Evolutionary conservation across 53 echinoderm and acorn worm species (phyloP).

Genomic region (Glandiceps talaboti): DNA sequence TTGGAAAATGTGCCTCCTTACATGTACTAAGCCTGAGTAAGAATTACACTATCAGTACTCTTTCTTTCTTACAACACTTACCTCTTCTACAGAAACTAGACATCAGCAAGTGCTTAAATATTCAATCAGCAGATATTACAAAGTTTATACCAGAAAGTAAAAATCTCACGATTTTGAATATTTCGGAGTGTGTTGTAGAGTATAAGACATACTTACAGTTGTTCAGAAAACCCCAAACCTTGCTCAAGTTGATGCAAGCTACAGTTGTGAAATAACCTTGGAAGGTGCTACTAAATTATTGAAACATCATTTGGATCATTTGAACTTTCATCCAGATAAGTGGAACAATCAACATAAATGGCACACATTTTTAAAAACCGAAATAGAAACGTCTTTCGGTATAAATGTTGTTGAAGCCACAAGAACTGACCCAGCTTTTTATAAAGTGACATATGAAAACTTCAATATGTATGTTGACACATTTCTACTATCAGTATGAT

Average conservation of each 20-base stretch:
- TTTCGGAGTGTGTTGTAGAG: neutral
- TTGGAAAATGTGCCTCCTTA: neutral
- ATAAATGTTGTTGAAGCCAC: neutral
- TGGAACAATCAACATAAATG: neutral
- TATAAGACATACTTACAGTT: neutral
- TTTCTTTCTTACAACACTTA: neutral
- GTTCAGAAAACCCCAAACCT: neutral
- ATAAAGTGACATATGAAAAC: too few species aligned
- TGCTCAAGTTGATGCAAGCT: neutral
- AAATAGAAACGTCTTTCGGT: neutral
- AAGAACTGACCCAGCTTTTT: neutral
- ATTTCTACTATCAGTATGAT: neutral
- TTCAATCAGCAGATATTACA: neutral
- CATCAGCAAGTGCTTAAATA: neutral
- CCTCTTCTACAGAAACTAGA: neutral
- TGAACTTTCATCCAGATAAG: neutral
- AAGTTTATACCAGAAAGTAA: neutral
- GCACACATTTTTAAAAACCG: neutral
- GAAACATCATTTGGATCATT: neutral
- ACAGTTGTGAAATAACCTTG: neutral
- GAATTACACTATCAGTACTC: neutral
- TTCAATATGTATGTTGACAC: neutral
- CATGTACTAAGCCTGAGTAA: neutral
- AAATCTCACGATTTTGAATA: neutral
- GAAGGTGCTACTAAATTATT: neutral